Evolutionary conservation across 2,113 vertebrate genomes (phyloP).

Genomic region (Zootoca vivipara): DNA sequence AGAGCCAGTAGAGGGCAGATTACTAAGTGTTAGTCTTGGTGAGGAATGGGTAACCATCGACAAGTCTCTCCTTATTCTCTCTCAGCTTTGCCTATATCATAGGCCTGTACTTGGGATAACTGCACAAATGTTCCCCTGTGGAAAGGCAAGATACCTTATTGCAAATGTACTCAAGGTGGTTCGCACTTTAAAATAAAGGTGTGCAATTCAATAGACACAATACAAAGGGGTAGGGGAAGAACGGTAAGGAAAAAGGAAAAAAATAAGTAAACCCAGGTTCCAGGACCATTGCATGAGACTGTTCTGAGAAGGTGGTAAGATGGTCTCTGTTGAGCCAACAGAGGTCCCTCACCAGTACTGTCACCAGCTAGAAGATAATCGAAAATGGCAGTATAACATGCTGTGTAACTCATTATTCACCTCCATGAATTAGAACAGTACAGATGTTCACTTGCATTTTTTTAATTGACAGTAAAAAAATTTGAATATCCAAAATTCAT

Average conservation of each 20-base stretch:
- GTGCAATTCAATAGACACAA: neutral
- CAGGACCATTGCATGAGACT: neutral
- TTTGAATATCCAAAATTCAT: neutral
- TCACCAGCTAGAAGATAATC: neutral
- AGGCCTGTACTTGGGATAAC: neutral
- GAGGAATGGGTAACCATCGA: no score
- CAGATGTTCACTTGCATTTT: neutral
- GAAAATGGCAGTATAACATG: neutral
- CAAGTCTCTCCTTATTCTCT: neutral
- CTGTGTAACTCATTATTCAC: neutral
- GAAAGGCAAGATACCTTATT: neutral
- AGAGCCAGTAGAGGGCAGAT: neutral
- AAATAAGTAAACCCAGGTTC: neutral
- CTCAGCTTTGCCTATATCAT: neutral
- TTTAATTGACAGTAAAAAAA: slow-evolving; percentile 48
- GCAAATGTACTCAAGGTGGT: neutral
- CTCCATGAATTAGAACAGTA: neutral
- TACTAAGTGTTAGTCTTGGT: neutral
- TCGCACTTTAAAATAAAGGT: neutral
- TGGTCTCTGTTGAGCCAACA: neutral
- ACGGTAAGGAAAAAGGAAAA: neutral
- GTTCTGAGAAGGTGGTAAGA: neutral
- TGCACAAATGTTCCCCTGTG: neutral
- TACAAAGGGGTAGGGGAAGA: neutral
- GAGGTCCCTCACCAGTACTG: neutral